Base-by-base conservation (phyloP, 2,113 vertebrate species). In the Heterotilapia buettikoferi region DNA sequence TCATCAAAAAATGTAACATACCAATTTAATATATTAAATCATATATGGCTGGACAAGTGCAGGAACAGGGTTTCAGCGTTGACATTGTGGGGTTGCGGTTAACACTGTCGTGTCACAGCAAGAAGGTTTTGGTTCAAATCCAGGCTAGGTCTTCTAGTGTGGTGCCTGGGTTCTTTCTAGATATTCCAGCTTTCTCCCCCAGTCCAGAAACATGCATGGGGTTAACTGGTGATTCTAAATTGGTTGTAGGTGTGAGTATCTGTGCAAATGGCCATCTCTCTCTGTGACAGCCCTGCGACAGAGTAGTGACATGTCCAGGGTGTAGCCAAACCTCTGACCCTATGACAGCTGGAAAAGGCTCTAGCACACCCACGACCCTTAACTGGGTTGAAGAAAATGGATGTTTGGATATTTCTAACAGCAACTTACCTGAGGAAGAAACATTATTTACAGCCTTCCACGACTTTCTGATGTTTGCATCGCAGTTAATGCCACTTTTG, bases 381-480 rank as follows among this genome's bases (percentile, higher is more conserved):
- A 45, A 26, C 13, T 45, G 38, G 40, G 0, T 11, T 24, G 21
- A 73, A 5, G 68, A 18, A 73, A 73, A 73, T 45, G 1, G 5
- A 47, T 5, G 40, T 45, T 11, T 29, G 5, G 40, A 73, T 73
- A 73, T 43, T 71, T 43, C n/a, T 40, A 7, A 76, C 47, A 53
- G 47, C 4, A 19, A 89, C 89, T 92, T 54, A 99, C 98, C 96
- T 66, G 97, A 97, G 80, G 94, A 96, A 16, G 97, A 93, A 40
- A 99, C 50, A 26, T 92, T 95, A 91, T 97, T 95, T 87, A 99
- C 96, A 26, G 97, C 97, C 1, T 91, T 95, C 99, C 99, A 99
- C 1, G 98, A 99, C 24, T 94, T 97, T 26, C 94, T 91, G 93
- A 99, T 97, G 93, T 94, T 98, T 66, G 96, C 92, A 7, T 97